These are phyloP conservation scores for Beroe ovata DNA, from an alignment of 37 sponge, comb jelly and placozoan genomes.

Conservation along the genomic window DNA sequence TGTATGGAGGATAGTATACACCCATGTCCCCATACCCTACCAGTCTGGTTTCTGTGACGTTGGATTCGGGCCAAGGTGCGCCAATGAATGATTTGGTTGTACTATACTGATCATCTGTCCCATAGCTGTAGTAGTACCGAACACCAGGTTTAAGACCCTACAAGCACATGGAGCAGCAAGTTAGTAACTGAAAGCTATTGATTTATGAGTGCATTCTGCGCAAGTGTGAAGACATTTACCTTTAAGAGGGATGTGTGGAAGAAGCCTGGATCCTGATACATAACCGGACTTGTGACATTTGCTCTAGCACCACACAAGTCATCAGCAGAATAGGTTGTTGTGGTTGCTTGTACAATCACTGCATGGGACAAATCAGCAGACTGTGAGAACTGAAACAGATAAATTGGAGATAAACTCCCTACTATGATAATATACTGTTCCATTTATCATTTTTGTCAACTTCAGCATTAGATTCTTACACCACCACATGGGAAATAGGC, in stretches of 20 bases:
- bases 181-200: too few relatives aligned
- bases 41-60: not conserved
- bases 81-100: not conserved
- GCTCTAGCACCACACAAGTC: conserved; percentile 83
- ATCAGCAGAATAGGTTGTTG: conserved; percentile 73
- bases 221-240: not conserved
- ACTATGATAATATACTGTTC: too few relatives aligned
- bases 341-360: conserved; percentile 18
- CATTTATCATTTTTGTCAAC: too few relatives aligned
- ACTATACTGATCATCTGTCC: not conserved
- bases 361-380: conserved; percentile 6
- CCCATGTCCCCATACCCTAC: conserved; percentile 49
- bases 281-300: conserved; percentile 63
- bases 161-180: too few relatives aligned
- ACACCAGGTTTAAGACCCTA: conserved; percentile 33
- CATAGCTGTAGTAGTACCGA: conserved; percentile 22
- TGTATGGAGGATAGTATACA: conserved; percentile 42
- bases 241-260: conserved; percentile 35
- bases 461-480: too few relatives aligned
- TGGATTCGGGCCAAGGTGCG: conserved; percentile 12
- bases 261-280: conserved; percentile 64
- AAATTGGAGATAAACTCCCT: too few relatives aligned
- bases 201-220: too few relatives aligned
- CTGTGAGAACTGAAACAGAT: not conserved
- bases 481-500: too few relatives aligned